Percentiles rank a stretch among this genome's conserved stretches.
These are phyloP conservation scores for Cyanocitta stelleri DNA, from an alignment of 2,113 vertebrate genomes.

Conservation along the genomic window DNA sequence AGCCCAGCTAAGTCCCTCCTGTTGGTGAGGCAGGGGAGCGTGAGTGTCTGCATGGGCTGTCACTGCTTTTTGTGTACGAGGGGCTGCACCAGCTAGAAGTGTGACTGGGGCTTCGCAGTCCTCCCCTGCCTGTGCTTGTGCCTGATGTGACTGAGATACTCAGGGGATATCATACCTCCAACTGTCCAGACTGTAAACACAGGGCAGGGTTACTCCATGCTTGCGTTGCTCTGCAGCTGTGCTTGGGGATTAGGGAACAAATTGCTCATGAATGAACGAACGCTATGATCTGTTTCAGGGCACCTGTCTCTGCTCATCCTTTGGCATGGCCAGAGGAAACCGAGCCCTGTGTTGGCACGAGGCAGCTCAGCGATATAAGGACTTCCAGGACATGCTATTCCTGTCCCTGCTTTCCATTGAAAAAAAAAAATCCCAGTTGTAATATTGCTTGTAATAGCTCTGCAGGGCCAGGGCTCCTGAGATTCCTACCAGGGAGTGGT, in stretches of 20 bases:
- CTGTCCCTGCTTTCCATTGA: constrained; percentile 9
- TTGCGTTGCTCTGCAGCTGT: not conserved
- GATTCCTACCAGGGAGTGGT: not conserved
- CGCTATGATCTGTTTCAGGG: not conserved
- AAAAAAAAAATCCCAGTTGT: not conserved
- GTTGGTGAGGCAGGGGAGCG: fast-evolving
- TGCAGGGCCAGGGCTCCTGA: not conserved
- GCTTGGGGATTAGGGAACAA: not conserved
- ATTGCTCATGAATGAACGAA: constrained; percentile 39
- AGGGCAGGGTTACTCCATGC: not conserved
- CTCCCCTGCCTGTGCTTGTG: not conserved
- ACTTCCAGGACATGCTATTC: constrained; percentile 18
- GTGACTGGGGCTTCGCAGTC: not conserved
- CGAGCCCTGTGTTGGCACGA: not conserved
- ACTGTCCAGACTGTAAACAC: not conserved
- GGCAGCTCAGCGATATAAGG: not conserved
- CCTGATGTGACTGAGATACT: not conserved
- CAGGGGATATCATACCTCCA: not conserved
- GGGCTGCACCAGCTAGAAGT: not conserved
- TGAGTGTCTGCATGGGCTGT: fast-evolving
- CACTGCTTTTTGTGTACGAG: fast-evolving
- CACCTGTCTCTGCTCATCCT: constrained; percentile 21
- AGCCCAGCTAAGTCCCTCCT: not conserved
- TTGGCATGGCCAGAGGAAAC: not conserved
- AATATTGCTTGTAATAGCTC: not conserved